phyloP scores from a whole-genome alignment of 37 sponge, comb jelly and placozoan species.

The Theonella swinhoei region DNA sequence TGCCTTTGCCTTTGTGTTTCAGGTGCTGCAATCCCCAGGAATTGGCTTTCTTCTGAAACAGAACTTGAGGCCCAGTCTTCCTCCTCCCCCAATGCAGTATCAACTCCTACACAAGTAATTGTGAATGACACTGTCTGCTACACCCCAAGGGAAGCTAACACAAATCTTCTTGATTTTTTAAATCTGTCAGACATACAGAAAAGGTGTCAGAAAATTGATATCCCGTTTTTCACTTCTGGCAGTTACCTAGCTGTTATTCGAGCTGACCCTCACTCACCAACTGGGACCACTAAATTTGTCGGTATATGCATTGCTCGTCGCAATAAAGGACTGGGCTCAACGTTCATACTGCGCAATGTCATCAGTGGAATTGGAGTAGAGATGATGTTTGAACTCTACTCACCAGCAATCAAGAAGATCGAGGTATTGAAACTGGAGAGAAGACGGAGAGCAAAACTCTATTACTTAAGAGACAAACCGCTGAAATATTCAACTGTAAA shows the following conservation, averaged over 20 bases:
- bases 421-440: constrained; percentile 83
- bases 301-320: constrained; percentile 85
- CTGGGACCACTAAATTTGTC: constrained; percentile 71
- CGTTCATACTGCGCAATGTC: constrained; percentile 79
- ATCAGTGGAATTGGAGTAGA: constrained; percentile 75
- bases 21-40: neutral
- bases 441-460: constrained; percentile 75
- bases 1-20: no score
- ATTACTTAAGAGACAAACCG: constrained; percentile 83
- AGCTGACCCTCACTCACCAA: constrained; percentile 66
- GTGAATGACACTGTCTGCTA: constrained; percentile 25
- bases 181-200: constrained; percentile 66
- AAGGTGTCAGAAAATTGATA: constrained; percentile 21
- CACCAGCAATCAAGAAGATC: constrained; percentile 73
- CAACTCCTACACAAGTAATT: neutral
- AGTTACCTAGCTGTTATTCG: constrained; percentile 73
- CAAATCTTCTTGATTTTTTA: constrained; percentile 80
- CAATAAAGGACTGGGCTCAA: constrained; percentile 75
- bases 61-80: neutral
- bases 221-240: constrained; percentile 76
- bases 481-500: constrained; percentile 68
- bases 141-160: constrained; percentile 61
- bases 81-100: neutral
- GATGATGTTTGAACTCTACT: constrained; percentile 80
- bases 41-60: neutral